Percentiles rank a stretch among this genome's conserved stretches.
Evolutionary conservation across 2,888 invertebrate genomes (phyloP).

Genomic region (Antitype chi): DNA sequence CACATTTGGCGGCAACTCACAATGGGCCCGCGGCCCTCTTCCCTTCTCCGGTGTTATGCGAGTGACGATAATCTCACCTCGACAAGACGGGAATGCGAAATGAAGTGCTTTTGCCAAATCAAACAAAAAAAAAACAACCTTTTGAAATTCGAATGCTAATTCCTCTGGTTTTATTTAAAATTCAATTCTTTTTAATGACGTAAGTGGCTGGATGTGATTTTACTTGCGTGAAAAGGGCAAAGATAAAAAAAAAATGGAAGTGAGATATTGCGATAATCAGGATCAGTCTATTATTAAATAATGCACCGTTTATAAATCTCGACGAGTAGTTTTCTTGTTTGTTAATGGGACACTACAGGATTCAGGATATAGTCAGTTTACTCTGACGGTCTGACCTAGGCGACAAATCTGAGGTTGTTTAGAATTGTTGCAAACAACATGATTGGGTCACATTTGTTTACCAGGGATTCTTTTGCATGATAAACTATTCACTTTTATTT

Average conservation of each 20-base stretch:
- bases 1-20: constrained; percentile 76
- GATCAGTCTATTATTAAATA: constrained; percentile 54
- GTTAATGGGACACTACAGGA: constrained; percentile 46
- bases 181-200: constrained; percentile 73
- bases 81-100: constrained; percentile 67
- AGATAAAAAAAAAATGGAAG: constrained; percentile 34
- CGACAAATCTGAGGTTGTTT: constrained; percentile 37
- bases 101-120: constrained; percentile 62
- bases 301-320: constrained; percentile 58
- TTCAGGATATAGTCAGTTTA: constrained; percentile 61
- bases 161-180: constrained; percentile 67
- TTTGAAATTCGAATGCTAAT: constrained; percentile 69
- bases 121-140: constrained; percentile 58
- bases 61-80: constrained; percentile 86
- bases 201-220: constrained; percentile 79
- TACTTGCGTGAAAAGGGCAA: constrained; percentile 48
- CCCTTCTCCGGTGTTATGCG: constrained; percentile 74
- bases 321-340: constrained; percentile 48
- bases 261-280: constrained; percentile 38
- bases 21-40: constrained; percentile 69
- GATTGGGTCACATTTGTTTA: constrained; percentile 18
- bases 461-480: not conserved
- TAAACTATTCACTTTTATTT: not conserved
- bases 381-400: constrained; percentile 61
- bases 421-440: constrained; percentile 27